Evolutionary conservation across 2,888 invertebrate genomes (phyloP).

Genomic region (Eilema griseolum): DNA sequence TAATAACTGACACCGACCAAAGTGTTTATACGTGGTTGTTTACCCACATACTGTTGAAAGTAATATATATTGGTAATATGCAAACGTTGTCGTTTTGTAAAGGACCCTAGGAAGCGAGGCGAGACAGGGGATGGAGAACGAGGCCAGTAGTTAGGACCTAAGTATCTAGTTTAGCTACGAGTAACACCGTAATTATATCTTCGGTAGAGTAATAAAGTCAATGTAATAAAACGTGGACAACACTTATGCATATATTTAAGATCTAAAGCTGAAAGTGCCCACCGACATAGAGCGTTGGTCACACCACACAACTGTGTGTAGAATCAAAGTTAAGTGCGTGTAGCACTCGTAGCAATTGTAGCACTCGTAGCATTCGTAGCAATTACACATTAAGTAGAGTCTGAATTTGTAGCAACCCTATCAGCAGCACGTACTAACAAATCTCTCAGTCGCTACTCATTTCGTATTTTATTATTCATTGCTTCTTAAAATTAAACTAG

Average conservation of each 20-base stretch:
- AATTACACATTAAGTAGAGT: conserved; percentile 26
- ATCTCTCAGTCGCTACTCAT: conserved; percentile 24
- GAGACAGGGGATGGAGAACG: neutral
- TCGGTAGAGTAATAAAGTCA: neutral
- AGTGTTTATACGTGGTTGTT: neutral
- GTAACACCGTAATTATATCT: neutral
- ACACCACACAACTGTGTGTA: conserved; percentile 11
- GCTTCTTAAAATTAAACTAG: conserved; percentile 25
- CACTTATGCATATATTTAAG: neutral
- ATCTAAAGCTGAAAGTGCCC: conserved; percentile 12
- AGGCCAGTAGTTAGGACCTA: neutral
- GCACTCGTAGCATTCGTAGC: conserved; percentile 34
- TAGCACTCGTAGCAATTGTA: conserved; percentile 19
- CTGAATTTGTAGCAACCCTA: conserved; percentile 25
- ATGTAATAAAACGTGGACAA: neutral
- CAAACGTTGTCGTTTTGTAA: neutral
- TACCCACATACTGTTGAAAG: neutral
- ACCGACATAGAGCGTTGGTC: conserved; percentile 12
- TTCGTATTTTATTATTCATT: conserved; percentile 15
- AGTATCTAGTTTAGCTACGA: neutral
- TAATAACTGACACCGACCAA: neutral
- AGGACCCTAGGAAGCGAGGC: neutral
- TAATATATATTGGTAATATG: neutral
- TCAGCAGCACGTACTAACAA: conserved; percentile 39
- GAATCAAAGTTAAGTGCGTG: conserved; percentile 7